Base-by-base conservation (phyloP, 2,888 invertebrate species). In the Quadroppia sp. region DNA sequence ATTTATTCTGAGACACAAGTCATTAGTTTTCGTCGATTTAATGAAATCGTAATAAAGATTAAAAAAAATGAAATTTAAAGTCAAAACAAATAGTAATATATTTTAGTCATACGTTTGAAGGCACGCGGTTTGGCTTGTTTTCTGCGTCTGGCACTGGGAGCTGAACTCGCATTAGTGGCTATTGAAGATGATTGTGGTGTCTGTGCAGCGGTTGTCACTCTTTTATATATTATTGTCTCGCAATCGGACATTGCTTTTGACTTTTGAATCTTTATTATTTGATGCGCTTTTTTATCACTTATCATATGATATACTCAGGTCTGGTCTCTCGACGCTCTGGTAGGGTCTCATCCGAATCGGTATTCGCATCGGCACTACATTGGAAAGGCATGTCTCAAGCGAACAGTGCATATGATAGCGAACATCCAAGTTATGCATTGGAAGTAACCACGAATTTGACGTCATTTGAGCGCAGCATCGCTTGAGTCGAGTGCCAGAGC, bases 91-190 rank as follows among this genome's bases (percentile, higher is more conserved):
- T 9, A 36, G 36, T n/a, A n/a, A n/a, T n/a, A n/a, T n/a, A n/a
- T n/a, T 23, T 25, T 20, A 56, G 3, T 11, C 61, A 9, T 61
- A 61, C 61, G 61, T 61, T 61, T 61, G 32, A 61, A 61, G 61
- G 61, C 61, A 61, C 61, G 61, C 28, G 61, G 61, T 61, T 61
- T 61, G 32, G 61, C 61, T n/a, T 61, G 61, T 61, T 61, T 61
- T 28, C 61, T 20, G 15, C 61, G 61, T 61, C 61, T 61, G 11
- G 61, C 28, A 7, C 25, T 61, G 2, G 61, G 25, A 9, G 61
- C 30, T 25, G 61, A 61, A 61, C 61, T 61, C 3, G 30, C 17
- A 61, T 11, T 61, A 11, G 61, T 61, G 6, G 61, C 30, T 53
- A 61, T 61, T 61, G 17, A 25, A 11, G 61, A 61, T 32, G 32